Percentiles rank a stretch among this genome's conserved stretches.
Conservation (phyloP, 2,888 invertebrate species). For the Dynastes maya region DNA sequence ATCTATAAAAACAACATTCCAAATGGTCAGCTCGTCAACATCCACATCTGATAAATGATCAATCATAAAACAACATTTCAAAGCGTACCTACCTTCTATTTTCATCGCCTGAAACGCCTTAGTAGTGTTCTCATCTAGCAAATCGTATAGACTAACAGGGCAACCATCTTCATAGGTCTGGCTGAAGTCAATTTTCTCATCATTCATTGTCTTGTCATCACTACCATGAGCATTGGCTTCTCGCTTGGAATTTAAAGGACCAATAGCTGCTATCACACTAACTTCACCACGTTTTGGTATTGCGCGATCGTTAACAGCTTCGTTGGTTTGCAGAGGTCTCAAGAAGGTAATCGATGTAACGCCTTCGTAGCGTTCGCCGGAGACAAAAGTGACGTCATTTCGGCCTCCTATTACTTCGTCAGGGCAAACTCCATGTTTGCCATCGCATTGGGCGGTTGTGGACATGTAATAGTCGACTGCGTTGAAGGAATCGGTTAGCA, state of each 20-base stretch:
- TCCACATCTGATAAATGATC: too few species aligned
- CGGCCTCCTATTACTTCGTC: conserved; percentile 86
- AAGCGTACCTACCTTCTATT: conserved; percentile 70
- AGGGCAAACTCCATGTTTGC: conserved; percentile 88
- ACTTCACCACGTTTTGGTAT: conserved; percentile 77
- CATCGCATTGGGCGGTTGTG: conserved; percentile 87
- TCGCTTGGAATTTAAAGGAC: conserved; percentile 83
- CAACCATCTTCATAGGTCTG: conserved; percentile 82
- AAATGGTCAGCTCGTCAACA: too few species aligned
- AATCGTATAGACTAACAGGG: conserved; percentile 77
- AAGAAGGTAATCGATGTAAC: conserved; percentile 87
- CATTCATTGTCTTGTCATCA: conserved; percentile 81
- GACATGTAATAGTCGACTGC: conserved; percentile 91
- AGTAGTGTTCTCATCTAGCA: conserved; percentile 75
- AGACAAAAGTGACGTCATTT: conserved; percentile 84
- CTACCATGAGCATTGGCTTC: conserved; percentile 90
- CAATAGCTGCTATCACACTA: conserved; percentile 91
- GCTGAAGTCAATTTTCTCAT: conserved; percentile 87
- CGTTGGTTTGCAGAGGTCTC: conserved; percentile 84
- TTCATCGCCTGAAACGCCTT: conserved; percentile 81
- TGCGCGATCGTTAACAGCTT: conserved; percentile 81
- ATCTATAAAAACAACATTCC: too few species aligned
- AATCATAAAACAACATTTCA: background rate
- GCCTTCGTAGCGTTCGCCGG: conserved; percentile 84
- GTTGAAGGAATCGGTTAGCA: conserved; percentile 75